These are phyloP conservation scores for Illadopsis cleaveri DNA, from an alignment of 2,113 vertebrate species.

Conservation along the genomic window DNA sequence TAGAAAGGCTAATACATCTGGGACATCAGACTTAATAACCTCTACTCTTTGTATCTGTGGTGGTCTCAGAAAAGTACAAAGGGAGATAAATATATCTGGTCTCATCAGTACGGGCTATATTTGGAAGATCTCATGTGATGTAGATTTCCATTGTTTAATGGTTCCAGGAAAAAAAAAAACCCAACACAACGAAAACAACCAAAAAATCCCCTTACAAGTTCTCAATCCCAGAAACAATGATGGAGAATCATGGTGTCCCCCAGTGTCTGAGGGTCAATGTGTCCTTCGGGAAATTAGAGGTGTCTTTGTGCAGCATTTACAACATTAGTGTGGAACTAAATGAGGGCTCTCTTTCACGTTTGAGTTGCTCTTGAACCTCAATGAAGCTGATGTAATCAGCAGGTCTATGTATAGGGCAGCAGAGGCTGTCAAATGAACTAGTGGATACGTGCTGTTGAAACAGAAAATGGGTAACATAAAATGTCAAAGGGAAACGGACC, in stretches of 20 bases:
- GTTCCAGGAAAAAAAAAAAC: not conserved
- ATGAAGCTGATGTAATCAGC: not conserved
- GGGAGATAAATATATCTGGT: slow-evolving; percentile 24
- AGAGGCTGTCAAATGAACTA: not conserved
- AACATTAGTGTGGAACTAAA: not conserved
- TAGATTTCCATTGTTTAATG: not conserved
- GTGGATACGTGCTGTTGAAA: not conserved
- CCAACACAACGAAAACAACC: not conserved
- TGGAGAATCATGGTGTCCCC: not conserved
- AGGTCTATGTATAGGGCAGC: not conserved
- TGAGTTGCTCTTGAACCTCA: not conserved
- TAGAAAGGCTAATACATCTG: not conserved
- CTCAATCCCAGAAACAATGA: not conserved
- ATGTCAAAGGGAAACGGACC: not conserved
- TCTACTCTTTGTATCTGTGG: not conserved
- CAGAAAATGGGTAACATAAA: not conserved
- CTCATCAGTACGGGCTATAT: slow-evolving; percentile 6
- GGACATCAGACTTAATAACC: not conserved
- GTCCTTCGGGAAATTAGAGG: not conserved
- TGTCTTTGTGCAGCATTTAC: not conserved
- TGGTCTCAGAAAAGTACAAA: slow-evolving; percentile 23
- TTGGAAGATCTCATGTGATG: slow-evolving; percentile 23
- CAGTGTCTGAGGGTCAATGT: not conserved
- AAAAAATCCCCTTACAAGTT: not conserved
- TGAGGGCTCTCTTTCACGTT: not conserved